Evolutionary conservation across 1,140 invertebrate genomes (phyloP).

Genomic region (Sitophilus oryzae): DNA sequence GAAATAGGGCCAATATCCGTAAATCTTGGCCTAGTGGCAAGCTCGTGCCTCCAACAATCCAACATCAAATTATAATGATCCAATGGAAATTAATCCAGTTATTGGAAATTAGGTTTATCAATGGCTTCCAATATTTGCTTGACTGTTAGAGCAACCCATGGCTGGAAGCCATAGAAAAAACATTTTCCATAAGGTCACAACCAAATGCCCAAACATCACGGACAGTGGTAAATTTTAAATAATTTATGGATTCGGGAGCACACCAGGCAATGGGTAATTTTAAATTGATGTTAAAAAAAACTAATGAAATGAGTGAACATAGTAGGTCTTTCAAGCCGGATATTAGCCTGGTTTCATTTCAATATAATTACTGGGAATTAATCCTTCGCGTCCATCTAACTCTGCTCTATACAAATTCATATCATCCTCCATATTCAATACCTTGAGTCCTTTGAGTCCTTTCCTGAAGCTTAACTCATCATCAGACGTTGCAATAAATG

Average conservation of each 20-base stretch:
- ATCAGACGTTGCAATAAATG: too few species aligned
- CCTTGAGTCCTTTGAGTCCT: too few species aligned
- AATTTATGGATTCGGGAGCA: slow-evolving; percentile 96
- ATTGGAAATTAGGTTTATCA: slow-evolving; percentile 83
- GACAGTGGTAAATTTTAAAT: slow-evolving; percentile 89
- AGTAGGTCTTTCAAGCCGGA: slow-evolving; percentile 32
- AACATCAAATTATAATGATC: slow-evolving; percentile 91
- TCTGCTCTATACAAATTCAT: slow-evolving; percentile 99
- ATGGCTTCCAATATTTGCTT: slow-evolving; percentile 95
- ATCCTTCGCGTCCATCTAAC: slow-evolving; percentile 94
- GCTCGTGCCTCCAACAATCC: slow-evolving; percentile 93
- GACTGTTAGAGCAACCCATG: slow-evolving; percentile 89
- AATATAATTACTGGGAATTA: slow-evolving; percentile 99
- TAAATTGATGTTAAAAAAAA: background rate
- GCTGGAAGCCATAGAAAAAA: slow-evolving; percentile 95
- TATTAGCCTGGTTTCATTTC: slow-evolving; percentile 95
- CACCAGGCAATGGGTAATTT: slow-evolving; percentile 92
- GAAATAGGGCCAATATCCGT: slow-evolving; percentile 73
- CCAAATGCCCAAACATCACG: slow-evolving; percentile 98
- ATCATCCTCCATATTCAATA: slow-evolving; percentile 99
- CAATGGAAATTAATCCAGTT: slow-evolving; percentile 90
- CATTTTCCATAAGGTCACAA: slow-evolving; percentile 98
- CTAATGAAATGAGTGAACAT: background rate
- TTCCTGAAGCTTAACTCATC: too few species aligned
- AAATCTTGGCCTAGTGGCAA: slow-evolving; percentile 82